Evolutionary conservation across 2,113 vertebrate species (phyloP).

Genomic region (Pelecanoides urinatrix): DNA sequence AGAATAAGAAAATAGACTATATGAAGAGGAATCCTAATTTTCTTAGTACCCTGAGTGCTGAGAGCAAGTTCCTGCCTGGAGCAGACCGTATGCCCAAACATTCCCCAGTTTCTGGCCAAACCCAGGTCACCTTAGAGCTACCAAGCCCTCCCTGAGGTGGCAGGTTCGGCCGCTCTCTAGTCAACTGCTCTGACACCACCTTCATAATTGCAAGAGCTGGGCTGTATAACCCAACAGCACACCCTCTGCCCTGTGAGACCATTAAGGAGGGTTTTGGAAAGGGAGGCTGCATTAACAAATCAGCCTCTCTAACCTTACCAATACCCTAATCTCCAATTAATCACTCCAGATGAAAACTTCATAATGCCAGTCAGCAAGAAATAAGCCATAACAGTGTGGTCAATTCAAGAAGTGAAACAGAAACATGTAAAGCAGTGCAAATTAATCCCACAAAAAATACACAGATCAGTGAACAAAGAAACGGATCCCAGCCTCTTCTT

Average conservation of each 20-base stretch:
- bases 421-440: not conserved
- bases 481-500: not conserved
- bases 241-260: not conserved
- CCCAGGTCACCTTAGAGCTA: not conserved
- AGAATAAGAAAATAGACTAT: not conserved
- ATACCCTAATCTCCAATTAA: not conserved
- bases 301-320: not conserved
- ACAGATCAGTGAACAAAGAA: not conserved
- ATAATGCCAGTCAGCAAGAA: not conserved
- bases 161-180: not conserved
- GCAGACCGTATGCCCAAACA: not conserved
- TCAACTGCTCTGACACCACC: rapidly evolving
- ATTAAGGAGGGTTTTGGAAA: not conserved
- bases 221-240: not conserved
- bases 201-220: not conserved
- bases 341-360: not conserved
- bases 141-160: not conserved
- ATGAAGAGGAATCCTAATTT: not conserved
- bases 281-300: not conserved
- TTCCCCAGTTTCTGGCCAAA: not conserved
- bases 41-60: not conserved
- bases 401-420: not conserved
- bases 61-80: not conserved
- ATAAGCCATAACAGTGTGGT: not conserved
- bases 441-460: not conserved